Conservation (phyloP, 2,113 vertebrate genomes). For the Carlito syrichta region DNA sequence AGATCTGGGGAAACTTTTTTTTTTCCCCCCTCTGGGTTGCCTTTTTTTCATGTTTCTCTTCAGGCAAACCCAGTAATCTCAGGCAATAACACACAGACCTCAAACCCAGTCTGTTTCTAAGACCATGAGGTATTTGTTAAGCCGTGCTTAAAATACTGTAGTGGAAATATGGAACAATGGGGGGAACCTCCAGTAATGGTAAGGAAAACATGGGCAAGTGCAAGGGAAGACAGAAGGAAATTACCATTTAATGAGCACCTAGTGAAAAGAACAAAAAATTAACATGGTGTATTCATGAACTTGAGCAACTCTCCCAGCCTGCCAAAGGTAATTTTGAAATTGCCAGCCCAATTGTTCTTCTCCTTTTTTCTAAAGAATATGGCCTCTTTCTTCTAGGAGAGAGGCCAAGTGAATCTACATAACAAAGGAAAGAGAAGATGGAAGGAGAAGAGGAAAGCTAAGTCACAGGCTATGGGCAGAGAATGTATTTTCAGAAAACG, state of each 20-base stretch:
- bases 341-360: background rate
- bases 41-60: background rate
- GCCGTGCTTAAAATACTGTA: background rate
- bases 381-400: slow-evolving; percentile 14
- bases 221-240: background rate
- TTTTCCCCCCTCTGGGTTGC: background rate
- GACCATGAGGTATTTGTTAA: background rate
- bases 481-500: background rate
- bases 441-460: background rate
- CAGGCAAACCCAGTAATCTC: background rate
- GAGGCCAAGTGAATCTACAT: slow-evolving; percentile 2
- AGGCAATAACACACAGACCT: background rate
- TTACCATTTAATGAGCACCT: background rate
- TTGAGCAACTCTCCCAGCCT: background rate
- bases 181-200: background rate
- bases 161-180: background rate
- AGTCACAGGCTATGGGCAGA: background rate
- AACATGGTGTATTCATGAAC: background rate
- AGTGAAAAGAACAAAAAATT: background rate
- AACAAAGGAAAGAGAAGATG: slow-evolving; percentile 27
- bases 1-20: background rate
- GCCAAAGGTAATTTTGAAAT: slow-evolving; percentile 43
- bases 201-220: background rate
- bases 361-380: slow-evolving; percentile 40
- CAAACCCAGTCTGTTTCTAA: background rate